These are phyloP conservation scores for Cygnus atratus DNA, from an alignment of 2,113 vertebrate species.

Conservation along the genomic window DNA sequence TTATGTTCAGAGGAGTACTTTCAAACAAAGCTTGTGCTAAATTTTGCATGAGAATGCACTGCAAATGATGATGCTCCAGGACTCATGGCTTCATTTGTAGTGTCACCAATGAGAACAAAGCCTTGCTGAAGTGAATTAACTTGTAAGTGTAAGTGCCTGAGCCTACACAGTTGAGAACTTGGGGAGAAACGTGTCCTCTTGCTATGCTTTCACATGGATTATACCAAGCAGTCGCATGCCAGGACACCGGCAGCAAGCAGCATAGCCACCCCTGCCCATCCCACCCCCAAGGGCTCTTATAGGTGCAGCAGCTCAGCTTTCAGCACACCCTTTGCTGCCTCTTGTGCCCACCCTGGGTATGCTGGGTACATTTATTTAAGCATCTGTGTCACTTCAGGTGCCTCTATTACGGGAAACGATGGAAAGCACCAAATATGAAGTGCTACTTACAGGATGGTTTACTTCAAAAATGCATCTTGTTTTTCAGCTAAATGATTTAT, in stretches of 20 bases:
- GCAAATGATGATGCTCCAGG: not conserved
- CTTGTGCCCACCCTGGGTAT: not conserved
- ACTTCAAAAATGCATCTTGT: not conserved
- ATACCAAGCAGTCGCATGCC: not conserved
- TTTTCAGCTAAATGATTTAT: not conserved
- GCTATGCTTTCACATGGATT: not conserved
- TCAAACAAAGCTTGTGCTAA: not conserved
- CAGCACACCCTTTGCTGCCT: not conserved
- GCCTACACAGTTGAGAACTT: not conserved
- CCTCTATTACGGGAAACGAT: not conserved
- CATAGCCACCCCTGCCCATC: not conserved
- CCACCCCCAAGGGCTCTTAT: not conserved
- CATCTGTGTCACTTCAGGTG: not conserved
- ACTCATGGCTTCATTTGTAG: not conserved
- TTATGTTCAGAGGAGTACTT: not conserved
- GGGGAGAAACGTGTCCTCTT: not conserved
- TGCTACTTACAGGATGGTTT: not conserved
- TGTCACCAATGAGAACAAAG: not conserved
- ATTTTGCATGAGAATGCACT: not conserved
- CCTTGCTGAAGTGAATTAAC: not conserved
- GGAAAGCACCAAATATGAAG: not conserved
- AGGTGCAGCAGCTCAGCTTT: not conserved
- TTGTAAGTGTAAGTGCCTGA: not conserved
- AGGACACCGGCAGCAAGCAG: accelerated
- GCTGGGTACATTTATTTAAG: not conserved